These are phyloP conservation scores for Haliclona indistincta DNA, from an alignment of 37 sponge, comb jelly and placozoan species.

Conservation along the genomic window DNA sequence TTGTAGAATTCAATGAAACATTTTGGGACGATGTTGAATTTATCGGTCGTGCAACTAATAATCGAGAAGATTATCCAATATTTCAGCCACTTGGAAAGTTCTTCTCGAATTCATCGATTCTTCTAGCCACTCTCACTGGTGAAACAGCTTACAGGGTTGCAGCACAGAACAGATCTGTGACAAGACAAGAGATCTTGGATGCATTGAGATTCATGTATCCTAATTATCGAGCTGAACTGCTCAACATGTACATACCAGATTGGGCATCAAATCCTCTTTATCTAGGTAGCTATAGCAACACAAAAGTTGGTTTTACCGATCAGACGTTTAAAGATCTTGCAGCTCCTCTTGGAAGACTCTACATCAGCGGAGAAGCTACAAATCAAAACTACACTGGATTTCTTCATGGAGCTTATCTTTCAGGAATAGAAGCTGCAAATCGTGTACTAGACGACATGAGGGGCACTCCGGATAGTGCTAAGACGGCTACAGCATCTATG, in stretches of 20 bases:
- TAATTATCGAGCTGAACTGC: background rate
- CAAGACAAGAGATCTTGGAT: background rate
- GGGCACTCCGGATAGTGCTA: too few relatives aligned
- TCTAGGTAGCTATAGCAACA: conserved; percentile 6
- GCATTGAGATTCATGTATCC: conserved; percentile 4
- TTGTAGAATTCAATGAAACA: conserved; percentile 10
- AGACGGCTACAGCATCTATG: too few relatives aligned
- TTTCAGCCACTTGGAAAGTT: conserved; percentile 27
- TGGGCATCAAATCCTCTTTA: conserved; percentile 22
- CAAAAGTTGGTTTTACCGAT: background rate
- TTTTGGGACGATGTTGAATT: conserved; percentile 32
- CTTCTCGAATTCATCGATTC: conserved; percentile 12
- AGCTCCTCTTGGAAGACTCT: background rate
- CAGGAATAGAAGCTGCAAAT: conserved; percentile 5
- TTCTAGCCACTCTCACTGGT: conserved; percentile 7
- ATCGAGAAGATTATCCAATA: background rate
- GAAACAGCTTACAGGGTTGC: background rate
- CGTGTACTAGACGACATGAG: background rate
- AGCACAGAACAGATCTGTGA: background rate
- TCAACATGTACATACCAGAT: conserved; percentile 14
- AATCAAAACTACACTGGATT: conserved; percentile 9
- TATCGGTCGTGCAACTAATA: conserved; percentile 1
- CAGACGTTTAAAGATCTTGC: background rate
- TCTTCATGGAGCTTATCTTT: conserved; percentile 17
- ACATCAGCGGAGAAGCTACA: conserved; percentile 26